Evolutionary conservation across 1,140 invertebrate species (phyloP).

Genomic region (Pseudomyrmex pallidus): DNA sequence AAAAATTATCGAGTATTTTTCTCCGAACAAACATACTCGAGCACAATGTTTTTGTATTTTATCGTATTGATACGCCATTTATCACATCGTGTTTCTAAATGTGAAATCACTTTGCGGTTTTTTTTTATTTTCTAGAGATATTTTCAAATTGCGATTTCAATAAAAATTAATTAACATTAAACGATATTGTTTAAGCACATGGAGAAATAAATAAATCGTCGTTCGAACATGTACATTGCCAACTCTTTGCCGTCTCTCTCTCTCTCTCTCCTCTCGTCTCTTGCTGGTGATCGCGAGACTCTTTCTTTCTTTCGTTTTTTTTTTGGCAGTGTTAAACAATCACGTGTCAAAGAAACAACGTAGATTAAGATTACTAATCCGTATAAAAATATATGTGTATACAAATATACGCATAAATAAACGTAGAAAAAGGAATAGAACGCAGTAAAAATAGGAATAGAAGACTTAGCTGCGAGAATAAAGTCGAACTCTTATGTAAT

Average conservation of each 20-base stretch:
- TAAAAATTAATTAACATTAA: conserved; percentile 49
- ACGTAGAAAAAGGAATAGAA: conserved; percentile 71
- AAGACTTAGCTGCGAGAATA: conserved; percentile 69
- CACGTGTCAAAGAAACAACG: conserved; percentile 17
- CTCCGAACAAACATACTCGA: conserved; percentile 1
- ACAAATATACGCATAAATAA: conserved; percentile 79
- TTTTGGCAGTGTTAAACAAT: conserved; percentile 20
- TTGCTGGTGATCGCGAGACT: background rate
- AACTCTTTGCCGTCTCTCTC: background rate
- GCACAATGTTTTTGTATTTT: conserved; percentile 19
- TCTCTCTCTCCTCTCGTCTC: background rate
- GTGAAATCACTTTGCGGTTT: conserved; percentile 13
- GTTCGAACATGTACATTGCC: conserved; percentile 12
- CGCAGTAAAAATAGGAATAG: conserved; percentile 61
- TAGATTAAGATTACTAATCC: conserved; percentile 48
- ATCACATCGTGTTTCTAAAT: conserved; percentile 19
- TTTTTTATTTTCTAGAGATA: background rate
- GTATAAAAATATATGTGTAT: conserved; percentile 71
- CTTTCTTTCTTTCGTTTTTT: background rate
- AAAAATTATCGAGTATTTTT: conserved; percentile 36
- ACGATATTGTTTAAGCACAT: background rate
- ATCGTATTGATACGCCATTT: conserved; percentile 36
- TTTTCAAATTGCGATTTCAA: conserved; percentile 7
- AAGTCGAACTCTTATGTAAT: conserved; percentile 75
- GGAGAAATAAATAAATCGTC: no score